Base-by-base conservation (phyloP, 2,888 invertebrate genomes). In the Allophyes oxyacanthae region DNA sequence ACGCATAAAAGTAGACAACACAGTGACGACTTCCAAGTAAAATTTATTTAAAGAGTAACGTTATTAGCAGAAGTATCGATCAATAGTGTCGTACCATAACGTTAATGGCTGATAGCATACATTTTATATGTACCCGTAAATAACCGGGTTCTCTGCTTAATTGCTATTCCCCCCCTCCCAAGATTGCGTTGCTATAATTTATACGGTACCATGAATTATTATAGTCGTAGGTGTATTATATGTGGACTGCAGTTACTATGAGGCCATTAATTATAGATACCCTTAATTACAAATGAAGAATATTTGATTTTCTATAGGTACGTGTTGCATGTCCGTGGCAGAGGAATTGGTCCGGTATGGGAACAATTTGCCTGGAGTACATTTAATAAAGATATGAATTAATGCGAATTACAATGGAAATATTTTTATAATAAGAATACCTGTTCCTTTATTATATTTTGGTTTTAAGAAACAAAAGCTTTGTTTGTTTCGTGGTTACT, bases 131-230 rank as follows among this genome's bases (percentile, higher is more conserved):
- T 77, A 81, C 76, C 75, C 81, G 83, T 86, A 86, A 87, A 87
- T 87, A 87, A 87, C 83, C 79, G 78, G 78, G 80, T 80, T 74
- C 77, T 28, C 66, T 67, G 77, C 82, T 86, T 88, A 88, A 88
- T 89, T 87, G 87, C 86, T 81, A 81, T 85, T 84, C 81, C 83
- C 79, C 83, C 78, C 83, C 78, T 77, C 60, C 73, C 73, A 84
- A 84, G 86, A 85, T 84, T 85, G 83, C 75, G 81, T 76, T 80
- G 78, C 78, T 82, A 83, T 89, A 88, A 90, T 87, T 88, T 89
- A 89, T 85, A 83, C 76, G 71, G 51, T 59, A 66, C 76, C 54
- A 84, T 88, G 86, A 88, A 79, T 86, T 86, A 90, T 85, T 77
- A 82, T 72, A 70, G 72, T 74, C 74, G 73, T 74, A 75, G 69